Conservation (phyloP, 1,140 invertebrate species). For the Drosophila prosaltans region DNA sequence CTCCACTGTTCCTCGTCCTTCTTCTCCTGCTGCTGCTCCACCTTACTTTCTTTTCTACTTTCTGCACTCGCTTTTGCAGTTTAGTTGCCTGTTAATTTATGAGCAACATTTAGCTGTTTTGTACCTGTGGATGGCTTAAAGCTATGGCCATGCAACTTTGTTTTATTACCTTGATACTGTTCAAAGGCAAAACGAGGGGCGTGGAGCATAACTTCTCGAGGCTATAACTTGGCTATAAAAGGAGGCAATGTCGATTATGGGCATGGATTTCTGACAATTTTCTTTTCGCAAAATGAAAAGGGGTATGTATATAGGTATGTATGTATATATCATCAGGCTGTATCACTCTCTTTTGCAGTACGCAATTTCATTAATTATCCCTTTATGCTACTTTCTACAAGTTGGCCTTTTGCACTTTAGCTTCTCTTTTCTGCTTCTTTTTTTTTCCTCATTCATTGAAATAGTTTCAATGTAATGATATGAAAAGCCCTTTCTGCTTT, state of each 20-base stretch:
- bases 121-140: slow-evolving; percentile 51
- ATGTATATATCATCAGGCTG: background rate
- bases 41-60: slow-evolving; percentile 15
- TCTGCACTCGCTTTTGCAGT: slow-evolving; percentile 50
- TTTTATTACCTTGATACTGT: slow-evolving; percentile 54
- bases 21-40: background rate
- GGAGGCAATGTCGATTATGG: background rate
- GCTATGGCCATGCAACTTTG: slow-evolving; percentile 49
- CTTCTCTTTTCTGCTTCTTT: no score
- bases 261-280: slow-evolving; percentile 5
- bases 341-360: background rate
- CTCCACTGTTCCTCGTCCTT: slow-evolving; percentile 16
- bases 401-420: no score
- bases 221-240: slow-evolving; percentile 13
- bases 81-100: slow-evolving; percentile 75
- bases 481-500: no score
- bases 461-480: no score
- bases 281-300: background rate
- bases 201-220: slow-evolving; percentile 9
- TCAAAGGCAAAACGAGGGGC: slow-evolving; percentile 12
- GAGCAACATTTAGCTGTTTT: slow-evolving; percentile 72
- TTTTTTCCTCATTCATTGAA: no score
- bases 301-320: no score
- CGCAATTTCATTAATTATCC: background rate
- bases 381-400: no score